Percentiles rank a stretch among this genome's conserved stretches.
Evolutionary conservation across 2,888 invertebrate genomes (phyloP).

Genomic region (Mesorhabditis spiculigera): DNA sequence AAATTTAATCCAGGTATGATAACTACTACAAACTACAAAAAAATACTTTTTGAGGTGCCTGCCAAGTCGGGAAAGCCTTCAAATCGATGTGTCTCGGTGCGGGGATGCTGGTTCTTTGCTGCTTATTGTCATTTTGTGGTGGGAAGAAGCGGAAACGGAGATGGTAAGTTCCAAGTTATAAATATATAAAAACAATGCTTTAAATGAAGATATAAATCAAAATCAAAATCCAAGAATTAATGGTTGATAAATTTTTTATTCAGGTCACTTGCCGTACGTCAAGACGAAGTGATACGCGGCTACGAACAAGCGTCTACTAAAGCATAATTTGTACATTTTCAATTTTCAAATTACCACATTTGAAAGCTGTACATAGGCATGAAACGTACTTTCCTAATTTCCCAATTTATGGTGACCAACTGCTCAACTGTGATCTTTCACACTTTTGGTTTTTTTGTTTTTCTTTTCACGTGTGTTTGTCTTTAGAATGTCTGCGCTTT

Average conservation of each 20-base stretch:
- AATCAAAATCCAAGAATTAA: too few relatives aligned
- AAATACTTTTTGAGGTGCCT: constrained; percentile 21
- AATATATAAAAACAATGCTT: not conserved
- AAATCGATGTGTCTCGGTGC: constrained; percentile 27
- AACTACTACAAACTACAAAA: too few relatives aligned
- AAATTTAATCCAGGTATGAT: constrained; percentile 65
- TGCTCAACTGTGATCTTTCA: too few relatives aligned
- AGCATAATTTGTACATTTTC: not conserved
- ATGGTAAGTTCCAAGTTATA: not conserved
- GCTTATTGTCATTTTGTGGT: constrained; percentile 28
- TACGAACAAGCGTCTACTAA: constrained; percentile 1
- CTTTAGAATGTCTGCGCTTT: too few relatives aligned
- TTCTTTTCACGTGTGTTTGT: too few relatives aligned
- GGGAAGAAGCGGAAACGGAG: constrained; percentile 11
- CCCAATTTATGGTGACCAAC: too few relatives aligned
- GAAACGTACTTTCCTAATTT: too few relatives aligned
- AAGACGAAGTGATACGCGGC: constrained; percentile 3
- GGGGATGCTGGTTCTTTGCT: constrained; percentile 28
- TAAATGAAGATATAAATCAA: too few relatives aligned
- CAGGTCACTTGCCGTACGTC: not conserved
- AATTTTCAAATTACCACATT: too few relatives aligned
- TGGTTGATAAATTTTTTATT: too few relatives aligned
- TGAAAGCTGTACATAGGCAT: too few relatives aligned
- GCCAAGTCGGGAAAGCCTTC: constrained; percentile 37
- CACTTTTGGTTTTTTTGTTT: too few relatives aligned